Base-by-base conservation (phyloP, 1,140 invertebrate species). In the Mamestra configurata region DNA sequence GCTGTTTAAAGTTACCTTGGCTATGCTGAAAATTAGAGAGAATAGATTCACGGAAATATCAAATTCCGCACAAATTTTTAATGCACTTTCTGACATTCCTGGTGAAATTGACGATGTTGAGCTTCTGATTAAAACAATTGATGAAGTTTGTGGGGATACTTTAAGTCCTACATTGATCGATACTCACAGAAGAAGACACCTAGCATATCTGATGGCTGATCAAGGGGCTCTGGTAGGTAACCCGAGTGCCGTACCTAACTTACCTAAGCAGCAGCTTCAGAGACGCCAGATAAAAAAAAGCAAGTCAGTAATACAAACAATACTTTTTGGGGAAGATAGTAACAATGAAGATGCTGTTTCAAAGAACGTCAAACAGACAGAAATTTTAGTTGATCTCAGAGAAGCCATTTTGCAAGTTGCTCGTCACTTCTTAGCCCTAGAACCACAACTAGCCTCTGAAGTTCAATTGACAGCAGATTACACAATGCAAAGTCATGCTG, bases 11-110 rank as follows among this genome's bases (percentile, higher is more conserved):
- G 96, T 99, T 8, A 99, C 98, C 1, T 95, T 99, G 79, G 98
- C 98, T 77, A 99, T 99, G 98, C 95, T 99, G 7, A 99, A 99
- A 95, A 97, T 99, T 82, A 98, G 97, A 97, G 98, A 99, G 94
- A 96, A 96, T 59, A 97, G 98, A 87, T 95, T 99, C 18, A 97
- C 96, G 81, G 96, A 96, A 82, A 95, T 98, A 82, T 98, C 98
- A 89, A 99, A 99, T 95, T 99, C 98, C 4, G 98, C 98, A 22
- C 98, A 99, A 95, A 99, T 99, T 89, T 99, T 99, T 92, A 99
- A 99, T 95, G 98, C 98, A 13, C 95, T 99, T 1, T 99, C 98
- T 8, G 98, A 99, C 90, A 98, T 99, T 88, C 99, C 99, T 78
- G 98, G 98, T 20, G 97, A 98, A 93, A 97, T 99, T 66, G 97